Base-by-base conservation (phyloP, 2,888 invertebrate genomes). In the Athrips mouffetella region DNA sequence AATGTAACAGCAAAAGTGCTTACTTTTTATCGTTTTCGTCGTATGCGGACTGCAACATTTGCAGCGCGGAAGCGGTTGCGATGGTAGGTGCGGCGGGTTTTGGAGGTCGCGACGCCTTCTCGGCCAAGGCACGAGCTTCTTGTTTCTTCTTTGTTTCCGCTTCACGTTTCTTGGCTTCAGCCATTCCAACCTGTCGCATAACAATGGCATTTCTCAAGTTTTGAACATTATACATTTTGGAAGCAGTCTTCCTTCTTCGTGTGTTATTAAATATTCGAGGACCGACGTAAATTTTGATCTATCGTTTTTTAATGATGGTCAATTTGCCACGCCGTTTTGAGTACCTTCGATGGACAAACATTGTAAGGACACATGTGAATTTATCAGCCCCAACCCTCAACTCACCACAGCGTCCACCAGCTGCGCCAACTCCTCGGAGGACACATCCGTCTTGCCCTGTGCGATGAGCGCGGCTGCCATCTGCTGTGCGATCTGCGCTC, bases 361-460 rank as follows among this genome's bases (percentile, higher is more conserved):
- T n/a, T n/a, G n/a, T n/a, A n/a, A n/a, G n/a, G n/a, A n/a, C n/a
- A n/a, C n/a, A n/a, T n/a, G n/a, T n/a, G n/a, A n/a, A n/a, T n/a
- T n/a, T n/a, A n/a, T n/a, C n/a, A n/a, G n/a, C n/a, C n/a, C n/a
- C n/a, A n/a, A n/a, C n/a, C n/a, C n/a, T 3, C n/a, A 11, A 58
- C 92, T 90, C 37, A 94, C 92, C 39, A 95, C 95, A 10, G 95
- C 92, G 61, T 94, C 94, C 23, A 96, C 93, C 0, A 96, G 85
- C 54, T 93, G 92, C 61, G 95, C 94, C 53, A 96, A 82, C 66
- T 96, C 95, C 45, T 91, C 92, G 46, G 94, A 92, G 3, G 94
- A 92, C 4, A 96, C 93, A 75, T 96, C 93, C 0, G 94, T 93
- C 72, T 94, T 92, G 39, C 96, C 96, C 75, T 95, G 94, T 13